Conservation (phyloP, 2,113 vertebrate species). For the Urocynchramus pylzowi region DNA sequence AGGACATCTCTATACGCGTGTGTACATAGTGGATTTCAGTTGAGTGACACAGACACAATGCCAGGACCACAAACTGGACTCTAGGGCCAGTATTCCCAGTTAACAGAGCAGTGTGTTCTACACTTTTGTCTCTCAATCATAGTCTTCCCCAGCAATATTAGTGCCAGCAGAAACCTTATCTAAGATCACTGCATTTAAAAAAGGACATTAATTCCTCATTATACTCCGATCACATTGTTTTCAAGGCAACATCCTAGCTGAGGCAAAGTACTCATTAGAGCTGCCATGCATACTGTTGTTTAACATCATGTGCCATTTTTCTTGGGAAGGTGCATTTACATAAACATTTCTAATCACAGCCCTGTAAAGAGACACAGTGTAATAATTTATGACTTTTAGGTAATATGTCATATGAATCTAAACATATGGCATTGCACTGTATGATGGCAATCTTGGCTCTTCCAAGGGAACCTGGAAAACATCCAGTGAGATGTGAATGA, state of each 20-base stretch:
- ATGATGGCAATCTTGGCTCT: constrained; percentile 77
- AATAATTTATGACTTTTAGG: constrained; percentile 78
- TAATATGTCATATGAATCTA: constrained; percentile 78
- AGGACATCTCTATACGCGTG: fast-evolving
- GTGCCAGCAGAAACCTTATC: background rate
- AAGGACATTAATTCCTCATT: constrained; percentile 45
- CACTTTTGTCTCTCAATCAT: background rate
- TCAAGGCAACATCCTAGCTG: constrained; percentile 46
- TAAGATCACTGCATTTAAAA: constrained; percentile 15
- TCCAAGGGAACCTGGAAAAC: constrained; percentile 72
- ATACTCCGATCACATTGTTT: constrained; percentile 41
- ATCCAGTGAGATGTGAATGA: constrained; percentile 71
- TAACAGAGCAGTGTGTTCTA: fast-evolving
- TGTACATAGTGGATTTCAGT: fast-evolving
- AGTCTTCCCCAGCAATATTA: background rate
- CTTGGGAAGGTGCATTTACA: constrained; percentile 70
- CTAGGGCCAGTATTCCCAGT: background rate
- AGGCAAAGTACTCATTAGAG: constrained; percentile 55
- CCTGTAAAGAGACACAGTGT: constrained; percentile 63
- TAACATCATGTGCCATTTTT: constrained; percentile 67
- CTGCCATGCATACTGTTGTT: constrained; percentile 50
- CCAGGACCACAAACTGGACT: background rate
- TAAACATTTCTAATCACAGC: constrained; percentile 76
- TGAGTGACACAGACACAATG: background rate
- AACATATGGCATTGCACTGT: constrained; percentile 77